Conservation (phyloP, 2,113 vertebrate genomes). For the Saiga tatarica region DNA sequence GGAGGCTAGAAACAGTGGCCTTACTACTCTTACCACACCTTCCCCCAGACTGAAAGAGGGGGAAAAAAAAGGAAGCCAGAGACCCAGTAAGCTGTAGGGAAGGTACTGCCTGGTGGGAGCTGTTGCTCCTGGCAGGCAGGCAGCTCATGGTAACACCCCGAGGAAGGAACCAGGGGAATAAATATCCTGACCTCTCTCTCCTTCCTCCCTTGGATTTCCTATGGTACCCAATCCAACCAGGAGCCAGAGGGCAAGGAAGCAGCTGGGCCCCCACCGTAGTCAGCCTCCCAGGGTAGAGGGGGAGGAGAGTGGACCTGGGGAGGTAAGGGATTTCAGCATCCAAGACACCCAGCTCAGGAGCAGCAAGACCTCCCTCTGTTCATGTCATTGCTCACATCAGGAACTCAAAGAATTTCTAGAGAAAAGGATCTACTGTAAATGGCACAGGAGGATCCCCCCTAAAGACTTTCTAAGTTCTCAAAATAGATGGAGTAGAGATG, state of each 20-base stretch:
- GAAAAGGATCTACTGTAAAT: not conserved
- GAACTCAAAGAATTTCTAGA: not conserved
- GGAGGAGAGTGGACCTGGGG: not conserved
- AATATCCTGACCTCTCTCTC: not conserved
- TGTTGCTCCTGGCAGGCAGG: not conserved
- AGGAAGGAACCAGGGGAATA: not conserved
- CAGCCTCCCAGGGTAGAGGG: not conserved
- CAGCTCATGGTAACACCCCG: not conserved
- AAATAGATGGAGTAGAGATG: slow-evolving; percentile 5
- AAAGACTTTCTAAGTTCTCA: not conserved
- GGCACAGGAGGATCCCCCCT: not conserved
- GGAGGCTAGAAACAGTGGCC: not conserved
- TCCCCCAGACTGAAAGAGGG: no score
- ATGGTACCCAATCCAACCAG: not conserved
- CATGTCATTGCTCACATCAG: not conserved
- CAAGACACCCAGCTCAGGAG: not conserved
- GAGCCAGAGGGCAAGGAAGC: not conserved
- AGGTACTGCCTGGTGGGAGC: not conserved
- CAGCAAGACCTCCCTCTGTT: not conserved
- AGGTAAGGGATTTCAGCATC: not conserved
- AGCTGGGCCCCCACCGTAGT: not conserved
- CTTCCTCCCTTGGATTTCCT: not conserved
- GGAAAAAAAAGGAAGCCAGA: not conserved
- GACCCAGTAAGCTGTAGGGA: not conserved
- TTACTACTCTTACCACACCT: not conserved